Conservation (phyloP, 2,888 invertebrate genomes). For the Scelioninae gen. 2 region DNA sequence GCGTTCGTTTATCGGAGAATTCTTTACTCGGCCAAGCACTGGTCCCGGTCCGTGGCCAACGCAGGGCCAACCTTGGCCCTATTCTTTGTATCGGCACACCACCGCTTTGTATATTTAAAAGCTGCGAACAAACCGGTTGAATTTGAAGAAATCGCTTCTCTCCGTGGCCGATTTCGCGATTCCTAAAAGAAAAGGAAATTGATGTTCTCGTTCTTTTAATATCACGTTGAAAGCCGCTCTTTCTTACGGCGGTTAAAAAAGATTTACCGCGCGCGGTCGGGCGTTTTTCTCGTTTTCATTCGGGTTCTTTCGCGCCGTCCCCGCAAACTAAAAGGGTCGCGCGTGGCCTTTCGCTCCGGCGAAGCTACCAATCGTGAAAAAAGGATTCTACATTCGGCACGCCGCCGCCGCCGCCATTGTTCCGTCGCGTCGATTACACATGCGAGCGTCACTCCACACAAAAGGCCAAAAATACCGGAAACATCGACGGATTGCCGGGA, state of each 20-base stretch:
- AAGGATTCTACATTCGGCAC: constrained; percentile 56
- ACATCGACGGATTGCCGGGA: constrained; percentile 62
- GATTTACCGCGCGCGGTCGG: constrained; percentile 46
- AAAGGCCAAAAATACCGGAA: constrained; percentile 65
- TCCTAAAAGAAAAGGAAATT: constrained; percentile 2
- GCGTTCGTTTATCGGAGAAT: no score
- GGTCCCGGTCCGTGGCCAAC: no score
- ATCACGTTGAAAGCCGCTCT: constrained; percentile 26
- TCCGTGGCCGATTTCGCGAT: neutral
- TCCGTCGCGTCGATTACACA: constrained; percentile 64
- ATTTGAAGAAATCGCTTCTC: no score
- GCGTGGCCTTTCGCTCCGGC: constrained; percentile 45
- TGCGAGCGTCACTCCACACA: constrained; percentile 64
- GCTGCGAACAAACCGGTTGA: no score
- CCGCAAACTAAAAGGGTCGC: constrained; percentile 45
- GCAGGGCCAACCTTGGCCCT: no score
- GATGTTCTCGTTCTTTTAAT: constrained; percentile 23
- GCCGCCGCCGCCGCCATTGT: constrained; percentile 58
- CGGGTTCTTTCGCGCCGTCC: constrained; percentile 44
- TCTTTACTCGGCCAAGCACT: no score
- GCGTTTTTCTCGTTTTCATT: constrained; percentile 59
- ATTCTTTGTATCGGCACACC: no score
- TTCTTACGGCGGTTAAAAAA: constrained; percentile 36
- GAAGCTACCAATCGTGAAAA: constrained; percentile 62
- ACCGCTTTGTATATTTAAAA: no score